Percentiles rank a stretch among this genome's conserved stretches.
phyloP scores from a whole-genome alignment of 2,797 vertebrate genomes.

The Rhinatrema bivittatum region DNA sequence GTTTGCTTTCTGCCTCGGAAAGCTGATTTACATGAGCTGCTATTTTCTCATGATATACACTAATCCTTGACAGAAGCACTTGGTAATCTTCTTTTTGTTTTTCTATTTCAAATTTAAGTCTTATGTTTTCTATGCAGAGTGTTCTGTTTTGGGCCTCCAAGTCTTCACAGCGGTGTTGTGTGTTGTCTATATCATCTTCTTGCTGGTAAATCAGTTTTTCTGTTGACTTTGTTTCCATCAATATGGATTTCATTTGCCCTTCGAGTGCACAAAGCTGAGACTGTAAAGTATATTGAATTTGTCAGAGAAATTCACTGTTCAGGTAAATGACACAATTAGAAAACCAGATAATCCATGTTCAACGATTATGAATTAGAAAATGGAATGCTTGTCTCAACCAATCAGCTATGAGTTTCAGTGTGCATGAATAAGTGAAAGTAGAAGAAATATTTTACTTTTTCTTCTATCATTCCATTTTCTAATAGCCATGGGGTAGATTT shows the following conservation, averaged over 20 bases:
- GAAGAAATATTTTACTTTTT: too few species aligned
- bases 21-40: conserved; percentile 38
- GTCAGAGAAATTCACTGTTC: conserved; percentile 7
- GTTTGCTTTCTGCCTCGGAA: conserved; percentile 45
- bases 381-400: too few species aligned
- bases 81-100: conserved; percentile 48
- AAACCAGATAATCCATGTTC: conserved; percentile 8
- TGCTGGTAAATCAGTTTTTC: conserved; percentile 49
- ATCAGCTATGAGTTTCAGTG: too few species aligned
- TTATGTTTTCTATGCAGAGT: conserved; percentile 46
- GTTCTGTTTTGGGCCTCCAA: conserved; percentile 44
- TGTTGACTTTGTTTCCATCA: conserved; percentile 41
- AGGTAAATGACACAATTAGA: background rate
- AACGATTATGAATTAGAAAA: background rate
- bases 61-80: conserved; percentile 39
- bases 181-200: conserved; percentile 43
- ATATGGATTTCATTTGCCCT: conserved; percentile 41
- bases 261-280: conserved; percentile 47
- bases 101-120: conserved; percentile 42
- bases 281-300: conserved; percentile 42
- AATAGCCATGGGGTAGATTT: too few species aligned
- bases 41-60: conserved; percentile 55
- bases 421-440: too few species aligned
- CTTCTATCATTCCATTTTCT: too few species aligned
- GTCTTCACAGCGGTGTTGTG: conserved; percentile 31